phyloP scores from a whole-genome alignment of 2,797 vertebrate species.

The Alfaro cultratus region DNA sequence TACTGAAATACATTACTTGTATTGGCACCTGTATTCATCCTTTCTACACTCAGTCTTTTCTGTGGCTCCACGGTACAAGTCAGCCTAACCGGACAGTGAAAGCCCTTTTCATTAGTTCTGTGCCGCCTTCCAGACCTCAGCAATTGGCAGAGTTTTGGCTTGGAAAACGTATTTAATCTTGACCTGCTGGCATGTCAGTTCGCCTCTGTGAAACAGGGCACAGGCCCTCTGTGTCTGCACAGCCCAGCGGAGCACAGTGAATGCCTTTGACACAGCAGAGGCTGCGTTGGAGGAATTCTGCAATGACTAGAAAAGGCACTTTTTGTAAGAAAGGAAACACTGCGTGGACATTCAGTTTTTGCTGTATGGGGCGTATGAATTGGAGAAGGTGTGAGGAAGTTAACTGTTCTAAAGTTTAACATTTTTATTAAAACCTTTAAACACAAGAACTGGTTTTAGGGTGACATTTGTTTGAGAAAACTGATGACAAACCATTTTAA shows the following conservation, averaged over 20 bases:
- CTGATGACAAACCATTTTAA: not conserved
- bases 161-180: conserved; percentile 54
- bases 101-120: conserved; percentile 37
- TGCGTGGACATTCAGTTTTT: conserved; percentile 44
- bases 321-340: conserved; percentile 37
- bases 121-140: conserved; percentile 20
- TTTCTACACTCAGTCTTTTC: not conserved
- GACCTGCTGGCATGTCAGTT: conserved; percentile 46
- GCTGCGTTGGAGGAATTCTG: conserved; percentile 45
- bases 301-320: conserved; percentile 40
- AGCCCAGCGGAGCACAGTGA: conserved; percentile 65
- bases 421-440: not conserved
- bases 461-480: not conserved
- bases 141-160: conserved; percentile 37
- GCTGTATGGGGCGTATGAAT: conserved; percentile 16
- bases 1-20: not conserved
- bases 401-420: not conserved
- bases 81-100: conserved; percentile 34
- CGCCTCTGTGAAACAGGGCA: conserved; percentile 29
- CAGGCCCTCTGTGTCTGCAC: conserved; percentile 58
- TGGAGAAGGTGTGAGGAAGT: not conserved
- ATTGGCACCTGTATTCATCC: not conserved
- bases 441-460: not conserved
- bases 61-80: conserved; percentile 11
- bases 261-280: conserved; percentile 58